Evolutionary conservation across 30 jellyfish, hydroid and myxozoan species (phyloP).

Genomic region (Turritopsis rubra): DNA sequence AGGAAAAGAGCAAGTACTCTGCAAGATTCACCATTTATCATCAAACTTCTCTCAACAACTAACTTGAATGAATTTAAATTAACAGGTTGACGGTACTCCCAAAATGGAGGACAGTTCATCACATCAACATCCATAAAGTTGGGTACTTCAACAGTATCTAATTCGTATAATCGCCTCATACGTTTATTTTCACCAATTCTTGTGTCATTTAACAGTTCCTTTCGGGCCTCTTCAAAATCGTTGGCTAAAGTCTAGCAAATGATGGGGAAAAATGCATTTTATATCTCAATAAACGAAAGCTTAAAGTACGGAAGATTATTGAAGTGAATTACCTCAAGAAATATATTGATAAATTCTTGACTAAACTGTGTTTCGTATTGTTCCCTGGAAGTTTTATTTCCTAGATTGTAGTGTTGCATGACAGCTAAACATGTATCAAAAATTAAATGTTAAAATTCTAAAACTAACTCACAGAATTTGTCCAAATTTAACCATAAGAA

Average conservation of each 20-base stretch:
- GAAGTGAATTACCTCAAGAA: neutral
- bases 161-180: conserved; percentile 42
- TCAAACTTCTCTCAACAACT: conserved; percentile 21
- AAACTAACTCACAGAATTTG: neutral
- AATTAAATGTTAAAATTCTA: neutral
- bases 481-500: neutral
- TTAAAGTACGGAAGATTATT: no score
- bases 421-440: neutral
- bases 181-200: conserved; percentile 11
- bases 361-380: neutral
- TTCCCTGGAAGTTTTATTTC: neutral
- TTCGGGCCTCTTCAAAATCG: neutral
- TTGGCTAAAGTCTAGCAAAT: neutral
- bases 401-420: neutral
- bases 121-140: conserved; percentile 3
- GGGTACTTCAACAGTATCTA: conserved; percentile 21
- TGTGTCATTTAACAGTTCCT: neutral
- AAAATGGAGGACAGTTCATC: conserved; percentile 35
- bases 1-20: conserved; percentile 2
- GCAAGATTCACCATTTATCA: neutral
- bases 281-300: no score
- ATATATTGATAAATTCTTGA: neutral
- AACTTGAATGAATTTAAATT: conserved; percentile 29
- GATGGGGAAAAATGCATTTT: no score
- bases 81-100: conserved; percentile 55